These are phyloP conservation scores for Anguilla japonica DNA, from an alignment of 2,113 vertebrate genomes.

Conservation along the genomic window DNA sequence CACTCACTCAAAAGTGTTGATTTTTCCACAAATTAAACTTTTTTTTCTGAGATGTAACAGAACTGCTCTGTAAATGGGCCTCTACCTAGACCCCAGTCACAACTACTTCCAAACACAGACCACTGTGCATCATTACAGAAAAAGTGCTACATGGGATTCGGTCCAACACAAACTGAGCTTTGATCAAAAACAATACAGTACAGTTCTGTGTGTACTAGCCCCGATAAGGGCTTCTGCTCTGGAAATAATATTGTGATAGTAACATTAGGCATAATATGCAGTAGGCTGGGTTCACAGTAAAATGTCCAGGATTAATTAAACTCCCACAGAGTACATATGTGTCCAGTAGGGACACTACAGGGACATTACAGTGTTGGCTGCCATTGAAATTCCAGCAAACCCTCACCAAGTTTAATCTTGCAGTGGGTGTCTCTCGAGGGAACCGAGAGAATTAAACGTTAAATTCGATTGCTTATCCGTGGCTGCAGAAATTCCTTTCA, in stretches of 20 bases:
- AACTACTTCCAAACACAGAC: neutral
- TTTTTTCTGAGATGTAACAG: too few species aligned
- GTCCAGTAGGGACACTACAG: too few species aligned
- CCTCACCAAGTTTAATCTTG: neutral
- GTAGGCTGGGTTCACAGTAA: too few species aligned
- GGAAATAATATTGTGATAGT: neutral
- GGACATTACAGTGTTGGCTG: neutral
- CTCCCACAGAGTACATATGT: too few species aligned
- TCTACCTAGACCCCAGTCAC: neutral
- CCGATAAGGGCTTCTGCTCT: neutral
- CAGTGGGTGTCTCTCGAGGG: neutral
- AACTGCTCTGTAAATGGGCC: too few species aligned
- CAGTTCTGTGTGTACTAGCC: neutral
- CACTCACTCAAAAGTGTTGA: too few species aligned
- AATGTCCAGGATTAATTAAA: too few species aligned
- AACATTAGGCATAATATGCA: neutral
- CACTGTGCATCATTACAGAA: neutral
- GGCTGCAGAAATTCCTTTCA: too few species aligned
- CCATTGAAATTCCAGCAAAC: neutral
- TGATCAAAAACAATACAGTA: neutral
- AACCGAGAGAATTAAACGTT: too few species aligned
- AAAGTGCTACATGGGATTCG: neutral
- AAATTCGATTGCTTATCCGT: too few species aligned
- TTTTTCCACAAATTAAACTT: too few species aligned
- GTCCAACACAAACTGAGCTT: neutral